Conservation (phyloP, 2,797 vertebrate species). For the Falco columbarius region DNA sequence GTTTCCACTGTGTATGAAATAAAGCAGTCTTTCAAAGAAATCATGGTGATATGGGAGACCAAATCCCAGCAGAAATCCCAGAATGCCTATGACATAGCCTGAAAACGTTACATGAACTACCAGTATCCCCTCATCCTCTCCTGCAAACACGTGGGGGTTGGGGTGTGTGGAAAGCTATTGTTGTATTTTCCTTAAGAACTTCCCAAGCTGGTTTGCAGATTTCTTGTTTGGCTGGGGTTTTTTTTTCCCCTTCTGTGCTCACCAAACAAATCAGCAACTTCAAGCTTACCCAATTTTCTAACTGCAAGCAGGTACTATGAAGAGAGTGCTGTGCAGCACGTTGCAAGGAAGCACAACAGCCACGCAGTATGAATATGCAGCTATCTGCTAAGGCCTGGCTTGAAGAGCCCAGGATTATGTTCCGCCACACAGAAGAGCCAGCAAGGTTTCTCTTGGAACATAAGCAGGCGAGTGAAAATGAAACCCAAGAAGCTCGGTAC, state of each 20-base stretch:
- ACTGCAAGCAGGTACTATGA: neutral
- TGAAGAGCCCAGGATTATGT: neutral
- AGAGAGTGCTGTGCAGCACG: neutral
- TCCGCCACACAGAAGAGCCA: neutral
- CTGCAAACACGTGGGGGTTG: neutral
- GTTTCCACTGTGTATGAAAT: neutral
- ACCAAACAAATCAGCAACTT: neutral
- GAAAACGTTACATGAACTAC: neutral
- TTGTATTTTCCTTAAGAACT: neutral
- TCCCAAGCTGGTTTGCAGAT: neutral
- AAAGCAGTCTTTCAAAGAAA: neutral
- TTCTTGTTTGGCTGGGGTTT: neutral
- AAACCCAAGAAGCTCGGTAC: neutral
- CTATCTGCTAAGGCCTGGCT: neutral
- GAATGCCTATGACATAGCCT: neutral
- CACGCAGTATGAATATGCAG: neutral
- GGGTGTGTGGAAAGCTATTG: too few species aligned
- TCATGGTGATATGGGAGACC: rapidly evolving
- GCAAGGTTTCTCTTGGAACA: neutral
- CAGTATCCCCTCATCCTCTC: neutral
- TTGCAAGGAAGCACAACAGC: neutral
- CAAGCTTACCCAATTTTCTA: neutral
- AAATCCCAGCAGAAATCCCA: neutral
- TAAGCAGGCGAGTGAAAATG: neutral
- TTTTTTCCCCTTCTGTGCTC: neutral